These are phyloP conservation scores for Hemicrepidius hirtus DNA, from an alignment of 2,888 invertebrate species.

Conservation along the genomic window DNA sequence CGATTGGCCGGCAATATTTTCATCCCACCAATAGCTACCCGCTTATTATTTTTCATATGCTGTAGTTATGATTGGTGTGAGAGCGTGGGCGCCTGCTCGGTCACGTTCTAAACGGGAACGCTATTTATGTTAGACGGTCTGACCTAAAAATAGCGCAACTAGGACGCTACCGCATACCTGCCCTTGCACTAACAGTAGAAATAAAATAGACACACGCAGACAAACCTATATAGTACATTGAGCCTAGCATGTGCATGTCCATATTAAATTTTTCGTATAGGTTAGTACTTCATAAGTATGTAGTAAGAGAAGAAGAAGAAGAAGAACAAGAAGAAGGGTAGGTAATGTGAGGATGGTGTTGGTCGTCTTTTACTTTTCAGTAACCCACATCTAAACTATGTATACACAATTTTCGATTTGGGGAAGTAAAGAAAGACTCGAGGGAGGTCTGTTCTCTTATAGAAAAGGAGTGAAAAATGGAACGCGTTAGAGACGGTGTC, in stretches of 20 bases:
- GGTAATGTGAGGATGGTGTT: background rate
- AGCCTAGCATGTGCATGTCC: background rate
- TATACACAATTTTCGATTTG: slow-evolving; percentile 49
- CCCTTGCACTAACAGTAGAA: slow-evolving; percentile 33
- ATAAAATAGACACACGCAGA: slow-evolving; percentile 9
- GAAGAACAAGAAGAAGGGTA: too few relatives aligned
- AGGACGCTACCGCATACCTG: slow-evolving; percentile 43
- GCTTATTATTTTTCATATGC: slow-evolving; percentile 68
- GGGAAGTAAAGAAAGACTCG: slow-evolving; percentile 40
- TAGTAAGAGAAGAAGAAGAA: too few relatives aligned
- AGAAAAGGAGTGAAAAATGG: slow-evolving; percentile 50
- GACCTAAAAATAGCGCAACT: slow-evolving; percentile 47
- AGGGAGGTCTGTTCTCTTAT: slow-evolving; percentile 40
- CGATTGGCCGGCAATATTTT: slow-evolving; percentile 75
- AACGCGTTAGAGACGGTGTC: slow-evolving; percentile 54
- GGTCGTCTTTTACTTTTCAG: slow-evolving; percentile 38
- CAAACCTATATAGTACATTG: too few relatives aligned
- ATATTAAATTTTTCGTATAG: too few relatives aligned
- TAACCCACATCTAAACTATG: slow-evolving; percentile 41
- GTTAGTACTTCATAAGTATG: too few relatives aligned
- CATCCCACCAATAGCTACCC: slow-evolving; percentile 62
- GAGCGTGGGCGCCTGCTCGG: slow-evolving; percentile 58
- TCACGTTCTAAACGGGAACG: slow-evolving; percentile 35
- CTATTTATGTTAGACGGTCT: slow-evolving; percentile 42
- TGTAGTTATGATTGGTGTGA: slow-evolving; percentile 66